Conservation (phyloP, 2,113 vertebrate species). For the Jacana jacana region DNA sequence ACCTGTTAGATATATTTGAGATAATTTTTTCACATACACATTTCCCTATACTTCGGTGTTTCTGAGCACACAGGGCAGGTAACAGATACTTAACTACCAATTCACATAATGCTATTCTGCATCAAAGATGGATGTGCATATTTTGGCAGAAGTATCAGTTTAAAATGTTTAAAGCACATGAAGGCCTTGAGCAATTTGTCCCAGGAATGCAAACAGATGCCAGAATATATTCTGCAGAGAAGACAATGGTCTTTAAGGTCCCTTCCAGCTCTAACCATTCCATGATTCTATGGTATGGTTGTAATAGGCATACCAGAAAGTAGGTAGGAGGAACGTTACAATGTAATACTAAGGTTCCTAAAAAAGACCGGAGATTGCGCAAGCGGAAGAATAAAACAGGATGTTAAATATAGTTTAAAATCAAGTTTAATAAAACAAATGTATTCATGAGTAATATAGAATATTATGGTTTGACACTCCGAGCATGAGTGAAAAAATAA, state of each 20-base stretch:
- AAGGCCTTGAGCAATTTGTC: neutral
- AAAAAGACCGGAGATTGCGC: neutral
- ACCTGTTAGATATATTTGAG: neutral
- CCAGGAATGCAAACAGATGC: neutral
- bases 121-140: neutral
- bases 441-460: neutral
- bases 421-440: neutral
- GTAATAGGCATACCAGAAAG: neutral
- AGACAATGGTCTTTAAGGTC: neutral
- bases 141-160: neutral
- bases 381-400: neutral
- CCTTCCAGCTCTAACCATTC: too few relatives aligned
- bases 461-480: neutral
- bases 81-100: neutral
- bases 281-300: neutral
- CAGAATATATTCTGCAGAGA: neutral
- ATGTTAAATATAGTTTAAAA: neutral
- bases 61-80: neutral
- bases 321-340: neutral
- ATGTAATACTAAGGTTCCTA: neutral
- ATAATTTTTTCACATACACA: neutral
- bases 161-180: neutral
- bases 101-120: neutral
- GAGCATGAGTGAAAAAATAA: neutral
- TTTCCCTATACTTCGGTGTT: neutral